Base-by-base conservation (phyloP, 2,113 vertebrate species). In the Pseudois nayaur region DNA sequence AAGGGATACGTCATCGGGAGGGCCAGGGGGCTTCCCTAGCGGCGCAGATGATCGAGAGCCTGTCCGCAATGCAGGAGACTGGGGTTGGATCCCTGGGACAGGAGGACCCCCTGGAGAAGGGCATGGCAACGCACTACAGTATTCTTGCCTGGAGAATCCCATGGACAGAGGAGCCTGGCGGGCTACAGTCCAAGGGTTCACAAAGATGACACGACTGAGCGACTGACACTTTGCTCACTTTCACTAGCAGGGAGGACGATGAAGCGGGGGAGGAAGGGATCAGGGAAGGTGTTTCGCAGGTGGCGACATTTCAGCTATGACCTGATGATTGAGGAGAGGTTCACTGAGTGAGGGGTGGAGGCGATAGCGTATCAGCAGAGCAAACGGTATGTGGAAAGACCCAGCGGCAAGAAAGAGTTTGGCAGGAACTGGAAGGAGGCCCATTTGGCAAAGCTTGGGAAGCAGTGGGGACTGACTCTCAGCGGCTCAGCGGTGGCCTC, bases 261-360 rank as follows among this genome's bases (percentile, higher is more conserved):
- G 14, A 0, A 29, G 67, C 0, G 0, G 6, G 12, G 52, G 11
- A 59, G 21, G 31, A 16, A 33, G 31, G 40, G 36, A 10, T 48
- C 27, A 40, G 82, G 74, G 81, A n/a, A 62, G 11, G 19, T 25
- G 43, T 84, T 93, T 62, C 45, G 76, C 40, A 95, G 82, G 87
- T 94, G 87, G 86, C 57, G 50, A 60, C 52, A 79, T 45, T 62
- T n/a, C 48, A 64, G 48, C 17, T 74, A 50, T 94, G 40, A 76
- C 40, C 23, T 82, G 48, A 55, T 85, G 88, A 76, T 23, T 23
- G 48, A 52, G n/a, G 7, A 76, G 40, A 81, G 50, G 48, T 43
- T 62, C 36, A 8, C n/a, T 14, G 89, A 79, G 55, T 1, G 13
- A 93, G 52, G 67, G 45, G 23, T 78, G 4, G n/a, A 45, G 21